Base-by-base conservation (phyloP, 2,888 invertebrate genomes). In the Drosophila basisetae region DNA sequence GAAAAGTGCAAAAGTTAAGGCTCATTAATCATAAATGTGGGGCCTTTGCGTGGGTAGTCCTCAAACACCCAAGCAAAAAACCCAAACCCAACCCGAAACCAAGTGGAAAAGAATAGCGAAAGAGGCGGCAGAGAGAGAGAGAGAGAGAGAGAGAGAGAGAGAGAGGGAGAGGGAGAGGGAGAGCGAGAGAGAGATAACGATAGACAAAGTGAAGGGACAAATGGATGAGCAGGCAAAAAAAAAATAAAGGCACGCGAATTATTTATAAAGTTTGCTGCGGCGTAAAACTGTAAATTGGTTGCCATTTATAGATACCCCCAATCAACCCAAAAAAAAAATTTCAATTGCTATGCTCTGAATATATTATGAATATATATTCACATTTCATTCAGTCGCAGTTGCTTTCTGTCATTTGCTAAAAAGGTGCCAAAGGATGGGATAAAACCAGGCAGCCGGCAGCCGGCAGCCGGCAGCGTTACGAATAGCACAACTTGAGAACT, bases 1-100 rank as follows among this genome's bases (percentile, higher is more conserved):
- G 66, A 79, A 69, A 87, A 88, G 87, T 89, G 87, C 87, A 89
- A 88, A 89, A 88, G 87, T 88, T 88, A 83, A 89, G 85, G 87
- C 87, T 89, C 87, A 87, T 88, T 88, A 88, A 88, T 88, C 87
- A 88, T 88, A 86, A 89, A 87, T 84, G 68, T 80, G 71, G 75
- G 83, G 72, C 83, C 77, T 60, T 65, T 35, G 72, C 62, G 82
- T 84, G 83, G 84, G 83, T 79, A 75, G 60, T 47, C 50, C n/a
- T 53, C 2, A 0, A 16, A 35, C 13, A 35, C 16, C 16, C 37
- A 6, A 28, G 35, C 7, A 18, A 53, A 10, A 28, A 22, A 22
- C 31, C 7, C 54, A 13, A n/a, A 25, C 55, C 18, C 35, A 25
- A 6, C 35, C 54, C 35, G 22, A 37, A 52, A 33, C 25, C n/a